Evolutionary conservation across 2,113 vertebrate species (phyloP), one percentile per base, ranked within the genome.

Genomic region (Mugil cephalus): DNA sequence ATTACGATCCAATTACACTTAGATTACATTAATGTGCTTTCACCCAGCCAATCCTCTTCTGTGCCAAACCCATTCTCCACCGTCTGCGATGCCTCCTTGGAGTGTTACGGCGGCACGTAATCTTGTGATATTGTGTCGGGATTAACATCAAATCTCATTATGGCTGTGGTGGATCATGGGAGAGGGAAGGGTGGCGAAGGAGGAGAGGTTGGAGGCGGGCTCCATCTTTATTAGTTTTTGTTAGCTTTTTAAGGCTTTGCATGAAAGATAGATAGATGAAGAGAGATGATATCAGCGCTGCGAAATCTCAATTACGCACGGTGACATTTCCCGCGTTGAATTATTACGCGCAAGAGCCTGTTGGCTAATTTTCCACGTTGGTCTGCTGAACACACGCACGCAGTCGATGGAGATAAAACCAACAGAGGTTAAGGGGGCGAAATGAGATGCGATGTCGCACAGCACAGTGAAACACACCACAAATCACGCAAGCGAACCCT

Each of bases 81-180:
- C 48, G 61, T 71, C 67, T n/a, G 77, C 62, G 5, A 24, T 48
- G 74, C 79, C 77, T 52, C 46, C 38, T 6, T 19, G 59, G 42
- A 69, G 88, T 71, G 68, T 85, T 85, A 62, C 56, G 65, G 62
- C 75, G 65, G 45, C 47, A 13, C 63, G 60, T 90, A 93, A 94
- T 93, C 91, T 91, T 80, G 83, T 84, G 88, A 92, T 91, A 90
- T 91, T 91, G 89, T 77, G 86, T 70, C 64, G 47, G 91, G 93
- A 93, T 94, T 93, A 92, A 46, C 82, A 76, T 87, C 74, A 88
- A 91, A 92, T 93, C 89, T 90, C 79, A 91, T 93, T 93, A 91
- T 7, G 62, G 63, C 53, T 53, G 53, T 39, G 72, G 60, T 64
- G 73, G 73, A 79, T 80, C 61, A 53, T 35, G 35, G 54, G 52